A percentile compares a stretch with the other conserved stretches of the same genome.
phyloP scores from a whole-genome alignment of 1,140 invertebrate genomes.

The Phymastichus coffea region DNA sequence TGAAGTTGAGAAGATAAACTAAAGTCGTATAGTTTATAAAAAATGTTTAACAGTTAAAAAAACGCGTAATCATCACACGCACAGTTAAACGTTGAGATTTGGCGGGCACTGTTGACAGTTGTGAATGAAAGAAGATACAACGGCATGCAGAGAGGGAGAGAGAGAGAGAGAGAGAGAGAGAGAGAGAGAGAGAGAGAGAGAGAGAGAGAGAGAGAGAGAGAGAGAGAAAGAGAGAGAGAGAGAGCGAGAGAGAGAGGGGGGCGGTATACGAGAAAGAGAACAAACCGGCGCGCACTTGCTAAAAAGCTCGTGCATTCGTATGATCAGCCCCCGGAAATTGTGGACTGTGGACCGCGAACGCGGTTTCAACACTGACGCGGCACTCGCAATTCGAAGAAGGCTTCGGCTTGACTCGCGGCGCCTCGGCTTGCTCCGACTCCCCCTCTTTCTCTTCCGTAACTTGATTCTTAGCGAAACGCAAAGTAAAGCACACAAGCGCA shows the following conservation, averaged over 20 bases:
- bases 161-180: not conserved
- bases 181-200: not conserved
- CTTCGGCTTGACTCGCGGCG: conserved; percentile 49
- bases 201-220: not conserved
- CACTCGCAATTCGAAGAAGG: conserved; percentile 53
- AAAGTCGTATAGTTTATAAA: too few species aligned
- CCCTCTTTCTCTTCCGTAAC: too few species aligned
- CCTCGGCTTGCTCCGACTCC: conserved; percentile 39
- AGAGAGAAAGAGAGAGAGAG: not conserved
- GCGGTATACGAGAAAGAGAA: not conserved
- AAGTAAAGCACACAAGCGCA: conserved; percentile 18
- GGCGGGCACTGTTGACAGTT: too few species aligned
- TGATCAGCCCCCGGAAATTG: conserved; percentile 48
- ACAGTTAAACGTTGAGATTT: too few species aligned
- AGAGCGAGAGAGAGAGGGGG: not conserved
- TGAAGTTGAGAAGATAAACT: too few species aligned
- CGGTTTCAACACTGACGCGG: conserved; percentile 58
- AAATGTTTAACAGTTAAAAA: too few species aligned
- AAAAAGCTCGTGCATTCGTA: conserved; percentile 17
- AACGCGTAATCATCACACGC: too few species aligned
- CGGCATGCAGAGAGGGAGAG: not conserved
- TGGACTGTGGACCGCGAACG: conserved; percentile 59
- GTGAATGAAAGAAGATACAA: too few species aligned
- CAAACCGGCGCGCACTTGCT: conserved; percentile 33
- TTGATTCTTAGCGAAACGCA: conserved; percentile 37